A percentile compares a stretch with the other conserved stretches of the same genome.
phyloP scores from a whole-genome alignment of 1,140 invertebrate genomes.

The Antheraea mylitta region DNA sequence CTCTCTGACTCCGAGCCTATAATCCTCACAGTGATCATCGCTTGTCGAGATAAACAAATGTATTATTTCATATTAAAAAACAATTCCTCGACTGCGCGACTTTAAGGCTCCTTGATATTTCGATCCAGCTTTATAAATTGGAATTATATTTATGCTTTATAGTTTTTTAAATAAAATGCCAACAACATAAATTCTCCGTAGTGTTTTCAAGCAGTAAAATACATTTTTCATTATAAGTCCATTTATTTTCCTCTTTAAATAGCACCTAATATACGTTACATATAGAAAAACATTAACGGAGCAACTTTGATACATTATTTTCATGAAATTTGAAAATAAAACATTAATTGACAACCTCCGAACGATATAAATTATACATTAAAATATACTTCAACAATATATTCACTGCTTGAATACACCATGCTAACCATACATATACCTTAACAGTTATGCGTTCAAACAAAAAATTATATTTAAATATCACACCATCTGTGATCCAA shows the following conservation, averaged over 20 bases:
- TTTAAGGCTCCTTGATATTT: conserved; percentile 15
- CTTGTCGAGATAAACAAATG: not conserved
- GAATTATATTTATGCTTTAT: conserved; percentile 44
- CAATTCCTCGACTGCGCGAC: conserved; percentile 8
- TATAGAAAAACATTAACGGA: no score
- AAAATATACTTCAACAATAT: not conserved
- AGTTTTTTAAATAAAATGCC: conserved; percentile 65
- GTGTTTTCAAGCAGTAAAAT: conserved; percentile 40
- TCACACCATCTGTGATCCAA: conserved; percentile 44
- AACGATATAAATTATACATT: no score
- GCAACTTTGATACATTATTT: no score
- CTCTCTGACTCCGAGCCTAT: conserved; percentile 35
- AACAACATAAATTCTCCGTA: conserved; percentile 54
- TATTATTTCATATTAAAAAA: not conserved
- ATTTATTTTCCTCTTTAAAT: no score
- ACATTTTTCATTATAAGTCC: no score
- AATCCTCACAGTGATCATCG: not conserved
- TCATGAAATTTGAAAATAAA: no score
- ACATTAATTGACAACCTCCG: no score
- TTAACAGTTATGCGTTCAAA: conserved; percentile 38
- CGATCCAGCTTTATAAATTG: conserved; percentile 62
- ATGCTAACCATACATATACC: conserved; percentile 10
- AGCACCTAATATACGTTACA: no score
- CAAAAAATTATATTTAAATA: conserved; percentile 40
- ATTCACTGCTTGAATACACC: conserved; percentile 6